phyloP scores from a whole-genome alignment of 2,113 vertebrate species.

The Sceloporus tristichus region DNA sequence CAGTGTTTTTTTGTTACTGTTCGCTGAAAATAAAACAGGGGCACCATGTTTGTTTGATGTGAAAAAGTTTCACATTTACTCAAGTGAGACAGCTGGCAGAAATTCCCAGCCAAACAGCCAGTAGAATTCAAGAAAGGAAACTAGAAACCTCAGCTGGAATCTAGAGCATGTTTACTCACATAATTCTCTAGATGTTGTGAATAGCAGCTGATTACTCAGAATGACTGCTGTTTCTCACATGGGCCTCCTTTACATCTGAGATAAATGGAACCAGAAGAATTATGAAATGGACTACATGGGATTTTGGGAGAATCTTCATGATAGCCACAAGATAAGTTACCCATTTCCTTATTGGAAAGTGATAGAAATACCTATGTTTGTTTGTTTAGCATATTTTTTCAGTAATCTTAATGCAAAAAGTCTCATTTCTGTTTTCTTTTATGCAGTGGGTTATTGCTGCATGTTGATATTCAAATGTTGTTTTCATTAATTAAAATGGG shows the following conservation, averaged over 20 bases:
- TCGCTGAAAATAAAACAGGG: conserved; percentile 61
- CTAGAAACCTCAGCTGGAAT: conserved; percentile 53
- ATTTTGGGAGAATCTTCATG: not conserved
- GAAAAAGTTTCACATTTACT: conserved; percentile 62
- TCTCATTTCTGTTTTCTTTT: not conserved
- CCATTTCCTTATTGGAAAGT: not conserved
- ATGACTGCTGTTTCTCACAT: rapidly evolving
- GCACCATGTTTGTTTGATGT: conserved; percentile 59
- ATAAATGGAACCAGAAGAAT: rapidly evolving
- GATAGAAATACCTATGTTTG: not conserved
- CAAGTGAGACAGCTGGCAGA: conserved; percentile 66
- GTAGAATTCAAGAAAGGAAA: conserved; percentile 50
- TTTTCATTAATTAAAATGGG: too few species aligned
- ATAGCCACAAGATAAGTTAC: not conserved
- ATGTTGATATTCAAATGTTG: not conserved
- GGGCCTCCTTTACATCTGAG: not conserved
- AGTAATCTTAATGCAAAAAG: not conserved
- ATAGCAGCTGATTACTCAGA: conserved; percentile 24
- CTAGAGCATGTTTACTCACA: not conserved
- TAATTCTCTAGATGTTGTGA: conserved; percentile 39
- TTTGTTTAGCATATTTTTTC: not conserved
- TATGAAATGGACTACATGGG: not conserved
- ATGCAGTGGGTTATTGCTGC: not conserved
- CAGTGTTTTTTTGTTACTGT: not conserved
- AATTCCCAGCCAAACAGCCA: conserved; percentile 61